Percentiles rank a stretch among this genome's conserved stretches.
Evolutionary conservation across 1,140 invertebrate species (phyloP).

Genomic region (Aphis craccivora): DNA sequence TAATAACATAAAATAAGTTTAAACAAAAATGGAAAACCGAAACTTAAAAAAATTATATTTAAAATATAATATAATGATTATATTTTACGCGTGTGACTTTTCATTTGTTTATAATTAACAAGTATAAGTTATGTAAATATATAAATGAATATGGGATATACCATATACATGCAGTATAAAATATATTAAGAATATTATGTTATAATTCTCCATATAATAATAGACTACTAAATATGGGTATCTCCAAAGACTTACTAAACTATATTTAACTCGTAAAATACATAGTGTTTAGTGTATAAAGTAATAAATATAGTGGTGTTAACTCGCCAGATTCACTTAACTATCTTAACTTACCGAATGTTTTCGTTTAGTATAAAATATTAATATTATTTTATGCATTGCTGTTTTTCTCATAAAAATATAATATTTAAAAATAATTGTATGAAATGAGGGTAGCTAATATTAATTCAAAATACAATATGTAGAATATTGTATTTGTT

Average conservation of each 20-base stretch:
- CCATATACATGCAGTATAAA: background rate
- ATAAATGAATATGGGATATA: background rate
- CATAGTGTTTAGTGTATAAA: background rate
- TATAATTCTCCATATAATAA: background rate
- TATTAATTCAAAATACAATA: background rate
- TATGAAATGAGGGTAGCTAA: background rate
- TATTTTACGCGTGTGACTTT: background rate
- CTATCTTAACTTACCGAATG: background rate
- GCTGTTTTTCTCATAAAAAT: background rate
- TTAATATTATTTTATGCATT: background rate
- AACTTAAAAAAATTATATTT: background rate
- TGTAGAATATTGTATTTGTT: background rate
- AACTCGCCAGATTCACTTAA: background rate
- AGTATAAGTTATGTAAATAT: background rate
- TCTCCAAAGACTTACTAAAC: conserved; percentile 2
- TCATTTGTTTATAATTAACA: background rate
- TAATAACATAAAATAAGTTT: too few relatives aligned
- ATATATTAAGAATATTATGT: background rate
- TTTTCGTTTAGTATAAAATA: background rate
- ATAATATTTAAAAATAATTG: background rate
- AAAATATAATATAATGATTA: background rate
- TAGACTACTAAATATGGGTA: background rate
- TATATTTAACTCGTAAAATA: background rate
- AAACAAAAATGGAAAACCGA: too few relatives aligned
- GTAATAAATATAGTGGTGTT: background rate